phyloP scores from a whole-genome alignment of 2,888 invertebrate genomes.

The Ichneumon xanthorius region DNA sequence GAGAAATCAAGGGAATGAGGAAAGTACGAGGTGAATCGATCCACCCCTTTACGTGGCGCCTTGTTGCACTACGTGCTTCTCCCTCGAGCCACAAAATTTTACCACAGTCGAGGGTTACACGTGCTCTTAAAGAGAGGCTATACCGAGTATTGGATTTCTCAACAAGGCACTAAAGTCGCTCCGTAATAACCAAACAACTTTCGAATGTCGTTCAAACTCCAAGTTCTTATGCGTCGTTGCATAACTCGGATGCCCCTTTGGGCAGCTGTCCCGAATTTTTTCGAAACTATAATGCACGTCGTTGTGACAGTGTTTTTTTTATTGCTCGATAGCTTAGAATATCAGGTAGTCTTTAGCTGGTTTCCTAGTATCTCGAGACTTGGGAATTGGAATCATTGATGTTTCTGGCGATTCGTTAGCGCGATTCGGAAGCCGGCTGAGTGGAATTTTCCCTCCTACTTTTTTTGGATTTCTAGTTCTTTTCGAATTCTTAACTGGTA shows the following conservation, averaged over 20 bases:
- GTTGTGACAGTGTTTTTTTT: too few relatives aligned
- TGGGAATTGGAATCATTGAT: too few relatives aligned
- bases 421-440: too few relatives aligned
- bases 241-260: not conserved
- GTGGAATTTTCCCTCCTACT: too few relatives aligned
- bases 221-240: not conserved
- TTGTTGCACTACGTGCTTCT: constrained; percentile 1
- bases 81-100: not conserved
- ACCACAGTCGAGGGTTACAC: not conserved
- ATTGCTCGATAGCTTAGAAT: too few relatives aligned
- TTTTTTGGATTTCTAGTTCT: too few relatives aligned
- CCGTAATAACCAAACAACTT: not conserved
- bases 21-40: constrained; percentile 10
- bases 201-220: not conserved
- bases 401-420: too few relatives aligned
- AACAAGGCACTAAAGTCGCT: not conserved
- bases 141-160: constrained; percentile 8
- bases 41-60: not conserved
- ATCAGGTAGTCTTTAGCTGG: too few relatives aligned
- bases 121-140: constrained; percentile 1
- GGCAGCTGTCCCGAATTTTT: not conserved
- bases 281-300: not conserved
- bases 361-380: too few relatives aligned
- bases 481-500: too few relatives aligned
- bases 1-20: not conserved